These are phyloP conservation scores for Nerophis ophidion DNA, from an alignment of 2,113 vertebrate species.

Conservation along the genomic window DNA sequence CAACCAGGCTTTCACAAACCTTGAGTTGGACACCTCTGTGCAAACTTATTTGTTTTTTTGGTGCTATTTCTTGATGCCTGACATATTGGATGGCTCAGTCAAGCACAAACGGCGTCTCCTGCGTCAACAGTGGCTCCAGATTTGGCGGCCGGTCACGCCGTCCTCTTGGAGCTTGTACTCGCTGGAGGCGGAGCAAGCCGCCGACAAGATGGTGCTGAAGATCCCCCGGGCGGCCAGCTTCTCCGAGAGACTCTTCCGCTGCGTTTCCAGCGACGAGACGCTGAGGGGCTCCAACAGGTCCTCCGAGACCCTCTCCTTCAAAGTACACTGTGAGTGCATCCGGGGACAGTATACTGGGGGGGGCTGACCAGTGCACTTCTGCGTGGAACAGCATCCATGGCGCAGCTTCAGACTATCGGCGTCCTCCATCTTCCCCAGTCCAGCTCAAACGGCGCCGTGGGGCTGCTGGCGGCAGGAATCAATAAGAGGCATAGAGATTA, in stretches of 20 bases:
- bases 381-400: slow-evolving; percentile 25
- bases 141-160: slow-evolving; percentile 35
- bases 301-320: slow-evolving; percentile 50
- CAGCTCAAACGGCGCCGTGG: slow-evolving; percentile 44
- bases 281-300: slow-evolving; percentile 39
- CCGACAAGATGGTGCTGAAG: slow-evolving; percentile 32
- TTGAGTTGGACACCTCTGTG: too few species aligned
- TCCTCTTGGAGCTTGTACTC: slow-evolving; percentile 12
- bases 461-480: slow-evolving; percentile 46
- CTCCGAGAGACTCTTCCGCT: slow-evolving; percentile 59
- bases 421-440: slow-evolving; percentile 54
- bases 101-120: too few species aligned
- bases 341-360: not conserved
- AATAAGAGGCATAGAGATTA: slow-evolving; percentile 63
- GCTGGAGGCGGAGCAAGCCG: not conserved
- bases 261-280: slow-evolving; percentile 45
- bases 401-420: slow-evolving; percentile 37
- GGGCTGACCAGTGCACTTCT: slow-evolving; percentile 11
- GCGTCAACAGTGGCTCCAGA: slow-evolving; percentile 36
- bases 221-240: slow-evolving; percentile 24
- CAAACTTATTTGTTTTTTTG: too few species aligned
- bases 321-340: slow-evolving; percentile 68
- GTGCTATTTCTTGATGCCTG: too few species aligned
- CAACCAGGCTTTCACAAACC: too few species aligned
- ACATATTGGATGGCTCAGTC: too few species aligned